Evolutionary conservation across 2,888 invertebrate species (phyloP), one percentile per base, ranked within the genome.

Genomic region (Tinea pellionella): DNA sequence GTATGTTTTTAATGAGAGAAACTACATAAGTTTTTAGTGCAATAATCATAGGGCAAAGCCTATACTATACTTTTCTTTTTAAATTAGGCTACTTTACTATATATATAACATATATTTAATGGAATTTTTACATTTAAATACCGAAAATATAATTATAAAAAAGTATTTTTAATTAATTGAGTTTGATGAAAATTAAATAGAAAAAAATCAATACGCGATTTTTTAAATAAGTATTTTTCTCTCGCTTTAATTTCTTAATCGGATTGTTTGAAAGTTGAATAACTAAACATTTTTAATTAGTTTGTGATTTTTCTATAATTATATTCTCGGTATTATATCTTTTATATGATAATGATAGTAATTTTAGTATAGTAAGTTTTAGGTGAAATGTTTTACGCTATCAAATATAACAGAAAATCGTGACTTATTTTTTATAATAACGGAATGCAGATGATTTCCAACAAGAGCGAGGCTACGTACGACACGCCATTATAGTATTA

Each of bases 41-140:
- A 87, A 87, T 87, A 87, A 83, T 77, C 37, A 70, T 57, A 59
- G 73, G 87, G 87, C 87, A 83, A 83, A 87, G 87, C 87, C 87
- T 85, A 6, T 24, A n/a, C n/a, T 24, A 79, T 72, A 76, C 75
- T 70, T 73, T 78, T 83, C 84, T 79, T 83, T 71, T 75, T 80
- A 83, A 78, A 4, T 53, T 53, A 53, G 2, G 24, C 69, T 62
- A 64, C 67, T 68, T 68, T 60, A 59, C 32, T 19, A 16, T 63
- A 55, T 43, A 41, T 47, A 32, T 61, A 59, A 55, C 51, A 41
- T 47, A 32, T 61, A 59, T 61, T 59, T 16, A n/a, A 16, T 47
- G 15, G 8, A 15, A 11, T 47, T 47, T 47, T 18, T 47, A 18
- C 9, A 18, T 15, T 47, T 9, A 18, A 13, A 47, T 15, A 15